Conservation (phyloP, 2,797 vertebrate species). For the Sebastes minor region DNA sequence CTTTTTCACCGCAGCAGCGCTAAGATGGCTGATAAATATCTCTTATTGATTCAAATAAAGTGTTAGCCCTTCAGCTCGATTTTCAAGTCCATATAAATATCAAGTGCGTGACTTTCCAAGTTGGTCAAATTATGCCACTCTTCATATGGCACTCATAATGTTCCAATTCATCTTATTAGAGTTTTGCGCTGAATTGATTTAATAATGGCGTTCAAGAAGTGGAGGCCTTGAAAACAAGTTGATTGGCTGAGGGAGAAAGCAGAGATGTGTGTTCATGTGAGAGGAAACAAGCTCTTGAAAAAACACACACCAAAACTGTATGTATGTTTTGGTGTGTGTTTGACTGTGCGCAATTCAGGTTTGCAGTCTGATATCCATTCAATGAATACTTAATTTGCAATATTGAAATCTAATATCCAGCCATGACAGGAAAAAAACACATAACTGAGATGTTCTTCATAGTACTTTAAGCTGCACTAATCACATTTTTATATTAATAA, state of each 20-base stretch:
- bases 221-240: conserved; percentile 42
- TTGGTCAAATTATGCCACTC: conserved; percentile 12
- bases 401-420: neutral
- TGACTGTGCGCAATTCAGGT: conserved; percentile 1
- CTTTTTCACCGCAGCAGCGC: neutral
- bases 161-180: neutral
- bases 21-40: conserved; percentile 4
- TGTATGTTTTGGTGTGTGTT: conserved; percentile 5
- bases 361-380: neutral
- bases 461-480: neutral
- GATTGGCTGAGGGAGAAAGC: conserved; percentile 9
- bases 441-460: neutral
- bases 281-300: conserved; percentile 9
- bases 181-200: neutral
- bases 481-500: neutral
- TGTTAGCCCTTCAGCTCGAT: conserved; percentile 12
- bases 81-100: conserved; percentile 41
- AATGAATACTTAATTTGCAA: neutral
- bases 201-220: conserved; percentile 12
- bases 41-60: conserved; percentile 10
- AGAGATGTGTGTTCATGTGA: conserved; percentile 3
- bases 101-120: conserved; percentile 3
- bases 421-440: neutral
- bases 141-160: neutral
- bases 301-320: neutral